These are phyloP conservation scores for Pseudopodoces humilis DNA, from an alignment of 2,113 vertebrate genomes.

Conservation along the genomic window DNA sequence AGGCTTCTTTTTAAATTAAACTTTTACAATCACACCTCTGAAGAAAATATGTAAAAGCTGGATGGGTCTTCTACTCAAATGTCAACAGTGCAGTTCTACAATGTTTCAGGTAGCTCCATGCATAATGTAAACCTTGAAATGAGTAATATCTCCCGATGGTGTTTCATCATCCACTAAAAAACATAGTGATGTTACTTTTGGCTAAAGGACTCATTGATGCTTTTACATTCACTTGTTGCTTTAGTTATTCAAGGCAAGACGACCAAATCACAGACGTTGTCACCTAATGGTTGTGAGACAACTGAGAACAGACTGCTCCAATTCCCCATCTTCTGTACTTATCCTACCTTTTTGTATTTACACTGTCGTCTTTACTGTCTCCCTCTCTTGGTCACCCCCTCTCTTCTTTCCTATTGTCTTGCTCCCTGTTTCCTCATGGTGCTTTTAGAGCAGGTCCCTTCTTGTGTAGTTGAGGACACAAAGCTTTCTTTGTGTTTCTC, in stretches of 20 bases:
- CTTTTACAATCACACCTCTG: background rate
- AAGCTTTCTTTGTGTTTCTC: background rate
- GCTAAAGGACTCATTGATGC: background rate
- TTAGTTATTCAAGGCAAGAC: conserved; percentile 18
- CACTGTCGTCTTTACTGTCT: background rate
- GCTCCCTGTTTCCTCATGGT: background rate
- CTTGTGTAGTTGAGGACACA: background rate
- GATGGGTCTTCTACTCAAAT: background rate
- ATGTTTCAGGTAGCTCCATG: background rate
- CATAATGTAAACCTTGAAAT: background rate
- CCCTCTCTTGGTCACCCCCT: accelerated
- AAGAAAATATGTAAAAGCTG: background rate
- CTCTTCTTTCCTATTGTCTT: background rate
- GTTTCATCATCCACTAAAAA: background rate
- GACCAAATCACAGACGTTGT: background rate
- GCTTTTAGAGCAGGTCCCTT: background rate
- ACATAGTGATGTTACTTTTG: background rate
- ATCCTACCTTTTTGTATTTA: background rate
- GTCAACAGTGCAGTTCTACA: background rate
- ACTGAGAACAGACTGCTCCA: background rate
- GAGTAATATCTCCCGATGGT: background rate
- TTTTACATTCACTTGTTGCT: background rate
- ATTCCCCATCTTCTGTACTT: background rate
- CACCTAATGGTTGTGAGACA: background rate
- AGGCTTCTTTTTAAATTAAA: background rate